These are phyloP conservation scores for Zaprionus ornatus DNA, from an alignment of 1,140 invertebrate species.

Conservation along the genomic window DNA sequence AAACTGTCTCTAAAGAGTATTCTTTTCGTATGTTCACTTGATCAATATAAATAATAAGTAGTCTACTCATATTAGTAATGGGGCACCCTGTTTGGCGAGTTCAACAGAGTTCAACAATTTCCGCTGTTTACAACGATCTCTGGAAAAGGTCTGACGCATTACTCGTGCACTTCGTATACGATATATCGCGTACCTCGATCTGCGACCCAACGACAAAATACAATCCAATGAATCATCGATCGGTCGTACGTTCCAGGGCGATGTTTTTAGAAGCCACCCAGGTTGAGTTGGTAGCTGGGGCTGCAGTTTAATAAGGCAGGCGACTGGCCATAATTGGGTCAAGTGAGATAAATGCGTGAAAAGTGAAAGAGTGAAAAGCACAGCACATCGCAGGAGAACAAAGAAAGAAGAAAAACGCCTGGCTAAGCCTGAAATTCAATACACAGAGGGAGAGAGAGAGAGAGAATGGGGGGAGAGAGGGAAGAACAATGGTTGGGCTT, in stretches of 20 bases:
- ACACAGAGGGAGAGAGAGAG: conserved; percentile 36
- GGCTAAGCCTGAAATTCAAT: conserved; percentile 55
- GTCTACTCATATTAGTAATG: no score
- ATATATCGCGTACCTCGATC: conserved; percentile 34
- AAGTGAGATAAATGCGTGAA: conserved; percentile 72
- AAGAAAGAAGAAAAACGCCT: conserved; percentile 31
- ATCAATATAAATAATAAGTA: no score
- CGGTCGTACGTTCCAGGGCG: conserved; percentile 6
- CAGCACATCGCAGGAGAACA: conserved; percentile 4
- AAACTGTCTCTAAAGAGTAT: no score
- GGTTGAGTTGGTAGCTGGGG: conserved; percentile 14
- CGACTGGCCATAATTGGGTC: conserved; percentile 71
- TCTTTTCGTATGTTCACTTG: no score
- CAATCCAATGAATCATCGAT: neutral
- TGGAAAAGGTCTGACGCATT: conserved; percentile 65
- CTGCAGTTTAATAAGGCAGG: conserved; percentile 70
- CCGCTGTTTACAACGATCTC: neutral
- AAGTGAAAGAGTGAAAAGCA: conserved; percentile 34
- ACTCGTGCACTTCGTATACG: neutral
- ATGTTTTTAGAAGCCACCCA: conserved; percentile 15
- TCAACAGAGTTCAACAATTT: neutral
- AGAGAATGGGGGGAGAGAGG: conserved; percentile 15
- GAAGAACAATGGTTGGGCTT: conserved; percentile 69
- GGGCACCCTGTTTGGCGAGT: no score
- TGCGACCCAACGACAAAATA: conserved; percentile 9